Evolutionary conservation across 2,113 vertebrate genomes (phyloP).

Genomic region (Oncorhynchus keta): DNA sequence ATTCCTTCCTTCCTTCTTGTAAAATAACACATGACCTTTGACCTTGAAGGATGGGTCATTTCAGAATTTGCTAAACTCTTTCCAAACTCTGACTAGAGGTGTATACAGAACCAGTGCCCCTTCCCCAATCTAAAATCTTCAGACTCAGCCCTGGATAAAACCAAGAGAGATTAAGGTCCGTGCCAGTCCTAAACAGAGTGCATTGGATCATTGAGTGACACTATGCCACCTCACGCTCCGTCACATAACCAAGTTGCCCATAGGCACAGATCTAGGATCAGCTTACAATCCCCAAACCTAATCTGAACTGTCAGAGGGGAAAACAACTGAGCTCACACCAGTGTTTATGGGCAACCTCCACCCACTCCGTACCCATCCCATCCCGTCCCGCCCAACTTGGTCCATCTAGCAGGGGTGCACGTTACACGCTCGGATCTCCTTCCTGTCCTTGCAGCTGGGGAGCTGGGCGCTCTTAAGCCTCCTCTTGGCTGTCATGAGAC

Average conservation of each 20-base stretch:
- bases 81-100: neutral
- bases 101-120: neutral
- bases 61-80: neutral
- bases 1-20: neutral
- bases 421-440: constrained; percentile 85
- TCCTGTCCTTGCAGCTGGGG: constrained; percentile 78
- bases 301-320: neutral
- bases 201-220: constrained; percentile 61
- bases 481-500: constrained; percentile 95
- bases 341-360: neutral
- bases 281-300: neutral
- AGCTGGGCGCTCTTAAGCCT: constrained; percentile 89
- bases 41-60: neutral
- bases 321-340: too few species aligned
- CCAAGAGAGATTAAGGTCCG: constrained; percentile 70
- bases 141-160: constrained; percentile 60
- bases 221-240: constrained; percentile 43
- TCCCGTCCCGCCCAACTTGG: neutral
- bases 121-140: neutral
- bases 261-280: too few species aligned
- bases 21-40: neutral
- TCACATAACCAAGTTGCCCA: constrained; percentile 19
- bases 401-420: constrained; percentile 91
- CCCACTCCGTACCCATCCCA: constrained; percentile 1
- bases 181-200: constrained; percentile 71